These are phyloP conservation scores for Dendropsophus ebraccatus DNA, from an alignment of 2,113 vertebrate genomes.

Conservation along the genomic window DNA sequence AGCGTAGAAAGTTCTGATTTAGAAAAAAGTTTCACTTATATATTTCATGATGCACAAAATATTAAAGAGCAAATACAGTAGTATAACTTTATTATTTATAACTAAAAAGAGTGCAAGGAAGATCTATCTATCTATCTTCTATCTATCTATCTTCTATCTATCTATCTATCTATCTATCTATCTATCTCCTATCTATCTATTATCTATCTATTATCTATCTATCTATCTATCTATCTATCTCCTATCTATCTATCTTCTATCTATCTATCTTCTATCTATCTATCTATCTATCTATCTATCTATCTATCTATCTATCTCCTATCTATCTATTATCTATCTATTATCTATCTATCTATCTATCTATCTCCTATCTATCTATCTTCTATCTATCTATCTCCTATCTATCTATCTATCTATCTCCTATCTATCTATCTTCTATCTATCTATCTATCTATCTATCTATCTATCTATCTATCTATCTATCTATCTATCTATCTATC, in stretches of 20 bases:
- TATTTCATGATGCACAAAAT: not conserved
- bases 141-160: too few relatives aligned
- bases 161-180: too few relatives aligned
- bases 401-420: too few relatives aligned
- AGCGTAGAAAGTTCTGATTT: not conserved
- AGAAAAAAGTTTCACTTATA: not conserved
- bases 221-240: not conserved
- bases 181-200: not conserved
- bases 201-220: not conserved
- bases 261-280: too few relatives aligned
- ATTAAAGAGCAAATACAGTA: not conserved
- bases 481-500: conserved; percentile 3
- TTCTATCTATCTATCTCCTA: not conserved
- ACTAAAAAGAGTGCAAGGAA: not conserved
- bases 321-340: too few relatives aligned
- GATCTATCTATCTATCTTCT: not conserved
- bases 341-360: too few relatives aligned
- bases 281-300: too few relatives aligned
- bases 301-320: too few relatives aligned
- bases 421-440: not conserved
- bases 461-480: too few relatives aligned
- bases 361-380: not conserved
- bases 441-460: too few relatives aligned
- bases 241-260: too few relatives aligned
- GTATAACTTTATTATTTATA: not conserved